Evolutionary conservation across 2,888 invertebrate species (phyloP).

Genomic region (Didymodactylos carnosus): DNA sequence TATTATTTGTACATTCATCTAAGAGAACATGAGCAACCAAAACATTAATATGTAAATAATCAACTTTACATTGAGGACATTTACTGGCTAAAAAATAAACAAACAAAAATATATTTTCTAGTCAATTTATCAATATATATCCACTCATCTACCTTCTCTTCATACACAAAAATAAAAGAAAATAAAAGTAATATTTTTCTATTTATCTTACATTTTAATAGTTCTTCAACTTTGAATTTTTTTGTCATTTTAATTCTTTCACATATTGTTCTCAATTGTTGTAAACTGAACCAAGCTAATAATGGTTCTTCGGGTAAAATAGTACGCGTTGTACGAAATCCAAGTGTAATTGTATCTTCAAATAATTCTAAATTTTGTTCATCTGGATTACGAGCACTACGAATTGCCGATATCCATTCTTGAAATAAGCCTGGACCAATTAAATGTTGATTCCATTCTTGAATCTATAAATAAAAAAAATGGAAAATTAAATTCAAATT

Average conservation of each 20-base stretch:
- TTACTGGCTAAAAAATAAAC: background rate
- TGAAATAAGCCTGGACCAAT: conserved; percentile 12
- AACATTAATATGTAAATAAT: background rate
- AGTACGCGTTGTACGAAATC: background rate
- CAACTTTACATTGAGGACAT: background rate
- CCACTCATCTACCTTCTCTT: no score
- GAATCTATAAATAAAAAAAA: background rate
- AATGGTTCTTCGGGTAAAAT: conserved; percentile 3
- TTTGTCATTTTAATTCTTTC: background rate
- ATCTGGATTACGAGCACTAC: background rate
- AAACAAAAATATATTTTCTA: background rate
- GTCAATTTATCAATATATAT: no score
- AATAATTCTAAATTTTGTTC: conserved; percentile 13
- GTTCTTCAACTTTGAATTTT: background rate
- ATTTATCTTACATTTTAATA: background rate
- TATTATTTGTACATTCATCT: background rate
- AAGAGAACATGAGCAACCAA: background rate
- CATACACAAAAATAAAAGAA: no score
- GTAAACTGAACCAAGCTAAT: conserved; percentile 10
- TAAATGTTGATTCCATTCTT: conserved; percentile 5
- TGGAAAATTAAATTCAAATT: no score
- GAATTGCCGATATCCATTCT: conserved; percentile 11
- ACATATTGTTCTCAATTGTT: background rate
- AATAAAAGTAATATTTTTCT: no score
- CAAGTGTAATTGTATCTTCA: background rate